A percentile compares a stretch with the other conserved stretches of the same genome.
Evolutionary conservation across 2,888 invertebrate species (phyloP).

Genomic region (Oscheius sp.): DNA sequence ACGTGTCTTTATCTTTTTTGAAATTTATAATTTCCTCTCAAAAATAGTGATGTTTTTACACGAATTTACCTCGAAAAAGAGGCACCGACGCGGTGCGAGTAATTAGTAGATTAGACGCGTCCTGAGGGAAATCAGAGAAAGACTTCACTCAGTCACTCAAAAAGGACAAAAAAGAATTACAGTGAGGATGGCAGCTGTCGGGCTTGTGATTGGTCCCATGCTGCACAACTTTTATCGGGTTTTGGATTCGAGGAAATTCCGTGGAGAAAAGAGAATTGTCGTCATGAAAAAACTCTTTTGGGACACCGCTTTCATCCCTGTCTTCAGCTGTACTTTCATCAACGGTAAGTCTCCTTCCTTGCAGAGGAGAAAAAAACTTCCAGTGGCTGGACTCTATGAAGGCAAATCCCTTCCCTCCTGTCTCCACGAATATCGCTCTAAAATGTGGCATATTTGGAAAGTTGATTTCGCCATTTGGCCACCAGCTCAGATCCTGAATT

Average conservation of each 20-base stretch:
- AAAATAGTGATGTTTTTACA: neutral
- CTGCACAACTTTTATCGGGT: constrained; percentile 46
- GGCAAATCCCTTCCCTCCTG: constrained; percentile 22
- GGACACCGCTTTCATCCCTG: constrained; percentile 47
- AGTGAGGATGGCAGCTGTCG: constrained; percentile 53
- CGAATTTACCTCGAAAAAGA: neutral
- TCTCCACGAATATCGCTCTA: constrained; percentile 18
- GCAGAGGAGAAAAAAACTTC: neutral
- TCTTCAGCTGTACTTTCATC: constrained; percentile 48
- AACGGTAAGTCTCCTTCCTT: constrained; percentile 32
- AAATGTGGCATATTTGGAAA: constrained; percentile 26
- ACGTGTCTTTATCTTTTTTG: neutral
- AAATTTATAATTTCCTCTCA: neutral
- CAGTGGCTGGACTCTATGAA: constrained; percentile 29
- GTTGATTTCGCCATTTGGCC: constrained; percentile 90
- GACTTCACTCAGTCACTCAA: neutral
- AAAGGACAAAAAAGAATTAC: constrained; percentile 17
- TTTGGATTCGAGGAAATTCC: constrained; percentile 43
- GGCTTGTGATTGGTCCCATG: constrained; percentile 47
- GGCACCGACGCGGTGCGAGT: constrained; percentile 14
- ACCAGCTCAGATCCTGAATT: constrained; percentile 89
- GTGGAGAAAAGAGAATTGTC: constrained; percentile 28
- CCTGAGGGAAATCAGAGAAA: constrained; percentile 21
- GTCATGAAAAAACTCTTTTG: constrained; percentile 47
- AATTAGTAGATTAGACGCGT: constrained; percentile 28